Evolutionary conservation across 35 echinoderm and acorn worm genomes (phyloP).

Genomic region (Apostichopus parvimensis): DNA sequence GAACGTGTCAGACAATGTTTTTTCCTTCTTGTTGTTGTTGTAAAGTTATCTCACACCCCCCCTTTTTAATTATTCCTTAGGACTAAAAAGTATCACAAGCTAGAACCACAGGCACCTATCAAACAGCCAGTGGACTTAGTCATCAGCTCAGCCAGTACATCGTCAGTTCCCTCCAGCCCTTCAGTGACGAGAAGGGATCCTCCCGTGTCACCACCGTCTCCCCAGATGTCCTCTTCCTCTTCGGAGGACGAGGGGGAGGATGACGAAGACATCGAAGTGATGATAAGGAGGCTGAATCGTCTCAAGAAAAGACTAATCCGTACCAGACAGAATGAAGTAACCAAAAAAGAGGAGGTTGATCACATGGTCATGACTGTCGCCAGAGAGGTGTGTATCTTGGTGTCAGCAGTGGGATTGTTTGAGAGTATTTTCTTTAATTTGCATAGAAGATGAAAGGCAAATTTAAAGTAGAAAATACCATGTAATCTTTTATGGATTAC

Average conservation of each 20-base stretch:
- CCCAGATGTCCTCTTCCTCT: slow-evolving; percentile 63
- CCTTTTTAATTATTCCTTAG: neutral
- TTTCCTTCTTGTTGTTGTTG: too few relatives aligned
- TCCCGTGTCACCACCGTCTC: slow-evolving; percentile 67
- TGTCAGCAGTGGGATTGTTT: too few relatives aligned
- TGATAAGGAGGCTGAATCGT: slow-evolving; percentile 71
- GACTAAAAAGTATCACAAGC: slow-evolving; percentile 63
- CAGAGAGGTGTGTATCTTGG: slow-evolving; percentile 76
- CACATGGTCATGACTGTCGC: slow-evolving; percentile 89
- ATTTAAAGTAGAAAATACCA: neutral
- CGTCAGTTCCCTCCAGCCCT: slow-evolving; percentile 42
- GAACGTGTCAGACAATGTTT: too few relatives aligned
- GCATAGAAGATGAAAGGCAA: too few relatives aligned
- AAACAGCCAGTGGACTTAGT: slow-evolving; percentile 31
- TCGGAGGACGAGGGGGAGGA: slow-evolving; percentile 78
- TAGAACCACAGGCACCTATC: slow-evolving; percentile 54
- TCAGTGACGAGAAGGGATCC: slow-evolving; percentile 37
- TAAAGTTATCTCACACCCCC: neutral
- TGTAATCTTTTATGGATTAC: neutral
- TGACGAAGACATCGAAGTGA: slow-evolving; percentile 75
- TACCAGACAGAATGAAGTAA: slow-evolving; percentile 59
- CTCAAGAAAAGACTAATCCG: slow-evolving; percentile 75
- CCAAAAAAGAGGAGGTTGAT: slow-evolving; percentile 80
- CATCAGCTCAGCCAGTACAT: neutral
- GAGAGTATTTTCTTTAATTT: too few relatives aligned